Percentiles rank a stretch among this genome's conserved stretches.
These are phyloP conservation scores for Tubulanus polymorphus DNA, from an alignment of 2,888 invertebrate genomes.

Conservation along the genomic window DNA sequence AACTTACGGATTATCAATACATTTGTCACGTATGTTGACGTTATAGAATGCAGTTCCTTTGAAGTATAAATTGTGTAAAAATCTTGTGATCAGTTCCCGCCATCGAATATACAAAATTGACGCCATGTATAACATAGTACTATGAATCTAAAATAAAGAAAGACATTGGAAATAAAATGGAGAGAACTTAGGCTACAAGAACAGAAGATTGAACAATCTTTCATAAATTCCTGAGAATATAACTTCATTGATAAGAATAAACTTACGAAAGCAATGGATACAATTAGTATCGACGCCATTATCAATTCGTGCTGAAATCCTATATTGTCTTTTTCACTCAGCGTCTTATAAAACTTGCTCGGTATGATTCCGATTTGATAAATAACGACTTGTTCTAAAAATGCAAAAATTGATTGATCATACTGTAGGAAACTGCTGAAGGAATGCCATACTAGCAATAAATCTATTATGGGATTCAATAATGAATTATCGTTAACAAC, in stretches of 20 bases:
- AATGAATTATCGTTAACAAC: too few relatives aligned
- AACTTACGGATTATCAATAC: conserved; percentile 58
- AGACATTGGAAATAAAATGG: background rate
- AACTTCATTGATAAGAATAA: too few relatives aligned
- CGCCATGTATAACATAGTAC: conserved; percentile 52
- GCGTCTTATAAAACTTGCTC: conserved; percentile 57
- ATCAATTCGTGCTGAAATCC: conserved; percentile 52
- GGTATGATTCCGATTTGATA: conserved; percentile 59
- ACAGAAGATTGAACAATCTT: background rate
- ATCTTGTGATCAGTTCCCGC: conserved; percentile 53
- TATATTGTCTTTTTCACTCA: conserved; percentile 54
- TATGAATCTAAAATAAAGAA: conserved; percentile 50
- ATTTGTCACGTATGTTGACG: conserved; percentile 52
- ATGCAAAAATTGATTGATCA: conserved; percentile 3
- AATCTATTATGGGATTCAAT: too few relatives aligned
- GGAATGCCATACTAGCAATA: too few relatives aligned
- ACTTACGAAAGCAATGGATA: conserved; percentile 53
- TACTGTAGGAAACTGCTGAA: too few relatives aligned
- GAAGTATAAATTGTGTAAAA: conserved; percentile 58
- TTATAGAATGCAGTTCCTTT: conserved; percentile 56
- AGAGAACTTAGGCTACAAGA: background rate
- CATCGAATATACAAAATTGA: conserved; percentile 57
- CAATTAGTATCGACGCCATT: conserved; percentile 46
- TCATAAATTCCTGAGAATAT: too few relatives aligned
- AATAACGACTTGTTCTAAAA: conserved; percentile 57